A percentile compares a stretch with the other conserved stretches of the same genome.
Conservation (phyloP, 1,140 invertebrate genomes). For the Batillaria attramentaria region DNA sequence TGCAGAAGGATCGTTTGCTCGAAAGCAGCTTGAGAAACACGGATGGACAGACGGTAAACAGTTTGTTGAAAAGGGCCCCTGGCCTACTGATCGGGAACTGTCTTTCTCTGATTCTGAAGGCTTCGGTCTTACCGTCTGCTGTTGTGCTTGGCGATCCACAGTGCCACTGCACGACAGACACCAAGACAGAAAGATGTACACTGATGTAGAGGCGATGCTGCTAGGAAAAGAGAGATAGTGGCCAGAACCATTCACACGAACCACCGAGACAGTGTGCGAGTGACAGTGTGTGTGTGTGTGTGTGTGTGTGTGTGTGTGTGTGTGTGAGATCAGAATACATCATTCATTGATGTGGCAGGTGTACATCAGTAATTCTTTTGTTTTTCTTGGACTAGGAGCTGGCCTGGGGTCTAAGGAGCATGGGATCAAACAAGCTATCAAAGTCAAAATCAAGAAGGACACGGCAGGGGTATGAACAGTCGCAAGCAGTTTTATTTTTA, state of each 20-base stretch:
- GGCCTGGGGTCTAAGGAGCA: conserved; percentile 84
- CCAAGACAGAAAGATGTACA: background rate
- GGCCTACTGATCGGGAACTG: too few relatives aligned
- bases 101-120: background rate
- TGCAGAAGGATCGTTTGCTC: conserved; percentile 73
- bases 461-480: conserved; percentile 75
- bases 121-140: background rate
- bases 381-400: conserved; percentile 82
- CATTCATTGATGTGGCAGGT: background rate
- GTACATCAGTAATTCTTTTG: too few relatives aligned
- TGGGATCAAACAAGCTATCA: conserved; percentile 82
- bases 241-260: too few relatives aligned
- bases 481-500: background rate
- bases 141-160: background rate
- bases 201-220: background rate
- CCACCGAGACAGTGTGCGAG: too few relatives aligned
- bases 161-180: background rate
- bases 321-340: background rate
- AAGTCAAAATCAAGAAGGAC: conserved; percentile 85
- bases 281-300: background rate
- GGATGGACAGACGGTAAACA: conserved; percentile 80
- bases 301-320: background rate
- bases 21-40: conserved; percentile 77
- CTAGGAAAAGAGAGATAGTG: background rate
- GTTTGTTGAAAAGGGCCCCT: too few relatives aligned